A percentile compares a stretch with the other conserved stretches of the same genome.
Evolutionary conservation across 2,113 vertebrate genomes (phyloP).

Genomic region (Cricetomys ansorgei): DNA sequence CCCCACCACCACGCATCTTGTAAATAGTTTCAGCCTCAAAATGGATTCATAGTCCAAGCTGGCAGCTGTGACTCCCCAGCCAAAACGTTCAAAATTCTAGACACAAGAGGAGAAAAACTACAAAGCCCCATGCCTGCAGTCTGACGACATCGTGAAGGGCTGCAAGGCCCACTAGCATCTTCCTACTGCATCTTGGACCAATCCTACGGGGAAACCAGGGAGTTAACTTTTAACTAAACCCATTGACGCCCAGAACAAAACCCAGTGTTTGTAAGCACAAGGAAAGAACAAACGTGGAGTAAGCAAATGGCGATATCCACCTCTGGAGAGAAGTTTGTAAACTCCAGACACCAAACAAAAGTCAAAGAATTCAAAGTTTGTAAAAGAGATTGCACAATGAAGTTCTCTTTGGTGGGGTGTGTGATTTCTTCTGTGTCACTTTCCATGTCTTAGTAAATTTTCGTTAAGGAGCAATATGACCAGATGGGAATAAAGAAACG

Average conservation of each 20-base stretch:
- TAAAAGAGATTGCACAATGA: not conserved
- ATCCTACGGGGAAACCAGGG: not conserved
- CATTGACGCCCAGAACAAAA: not conserved
- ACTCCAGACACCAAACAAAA: no score
- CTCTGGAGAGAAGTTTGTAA: no score
- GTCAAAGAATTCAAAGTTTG: not conserved
- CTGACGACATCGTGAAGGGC: not conserved
- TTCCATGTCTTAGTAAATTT: not conserved
- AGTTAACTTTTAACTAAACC: not conserved
- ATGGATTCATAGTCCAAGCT: not conserved
- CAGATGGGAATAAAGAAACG: not conserved
- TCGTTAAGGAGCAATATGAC: not conserved
- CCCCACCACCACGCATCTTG: no score
- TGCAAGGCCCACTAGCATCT: not conserved
- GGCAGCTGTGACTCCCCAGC: no score
- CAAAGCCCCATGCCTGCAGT: not conserved
- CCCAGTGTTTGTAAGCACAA: not conserved
- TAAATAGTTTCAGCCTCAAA: not conserved
- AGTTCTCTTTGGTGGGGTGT: not conserved
- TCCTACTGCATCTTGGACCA: not conserved
- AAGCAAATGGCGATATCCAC: no score
- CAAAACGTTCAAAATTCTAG: not conserved
- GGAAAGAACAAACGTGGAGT: not conserved
- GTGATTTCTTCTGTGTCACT: conserved; percentile 24
- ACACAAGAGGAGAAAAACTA: no score